Base-by-base conservation (phyloP, 2,888 invertebrate genomes). In the Pristionchus exspectatus region DNA sequence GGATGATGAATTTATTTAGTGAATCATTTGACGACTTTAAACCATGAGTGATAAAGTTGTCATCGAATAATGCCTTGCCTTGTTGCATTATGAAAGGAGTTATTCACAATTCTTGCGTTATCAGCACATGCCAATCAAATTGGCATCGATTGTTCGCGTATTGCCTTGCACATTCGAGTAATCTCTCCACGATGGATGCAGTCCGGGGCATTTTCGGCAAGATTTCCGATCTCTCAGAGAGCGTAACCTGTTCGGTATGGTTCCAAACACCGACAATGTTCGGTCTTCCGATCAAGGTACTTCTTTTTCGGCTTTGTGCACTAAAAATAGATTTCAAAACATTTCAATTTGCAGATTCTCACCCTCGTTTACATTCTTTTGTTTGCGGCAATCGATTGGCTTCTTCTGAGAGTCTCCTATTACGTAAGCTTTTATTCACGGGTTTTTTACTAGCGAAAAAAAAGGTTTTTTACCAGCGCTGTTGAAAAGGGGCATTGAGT, bases 81-180 rank as follows among this genome's bases (percentile, higher is more conserved):
- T 69, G 16, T 44, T 77, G 38, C 77, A 44, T 44, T 77, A 24
- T 44, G 44, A 77, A 77, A 77, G 77, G 12, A 38, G 3, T 44
- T 44, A 38, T 24, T 24, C 38, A 77, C 24, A 77, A 9, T 44
- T 77, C 38, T 77, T 54, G 44, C 81, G 50, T 81, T 81, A 81
- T 81, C 81, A 81, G 81, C 50, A 16, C 50, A 81, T 81, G 81
- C n/a, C 81, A 81, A 81, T 81, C 81, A 81, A 81, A 24, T 50
- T 27, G 74, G 18, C 81, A 81, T 81, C 81, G 81, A 81, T 81
- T 81, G n/a, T 81, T 54, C 81, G n/a, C 50, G 81, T 54, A 50
- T 81, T 81, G n/a, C 27, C 27, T 21, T 27, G 44, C 44, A 24
- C 77, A 77, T 44, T 77, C 44, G 77, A 50, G 50, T 81, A 10